Percentiles rank a stretch among this genome's conserved stretches.
phyloP scores from a whole-genome alignment of 2,888 invertebrate genomes.

The Portevinia maculata region DNA sequence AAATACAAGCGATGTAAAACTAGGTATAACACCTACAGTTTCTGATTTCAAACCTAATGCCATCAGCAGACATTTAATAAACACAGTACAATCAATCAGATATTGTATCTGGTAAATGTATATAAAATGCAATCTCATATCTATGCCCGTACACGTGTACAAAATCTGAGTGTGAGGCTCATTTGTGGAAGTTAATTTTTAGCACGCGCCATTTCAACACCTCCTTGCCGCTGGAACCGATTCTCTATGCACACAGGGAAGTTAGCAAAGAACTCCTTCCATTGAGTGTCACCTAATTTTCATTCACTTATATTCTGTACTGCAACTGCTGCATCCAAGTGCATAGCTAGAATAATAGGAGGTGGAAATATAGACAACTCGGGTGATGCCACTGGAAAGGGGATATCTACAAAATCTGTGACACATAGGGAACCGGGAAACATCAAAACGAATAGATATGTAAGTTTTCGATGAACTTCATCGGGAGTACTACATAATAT shows the following conservation, averaged over 20 bases:
- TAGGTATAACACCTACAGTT: slow-evolving; percentile 20
- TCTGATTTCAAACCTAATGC: slow-evolving; percentile 40
- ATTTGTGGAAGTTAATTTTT: slow-evolving; percentile 71
- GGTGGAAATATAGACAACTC: slow-evolving; percentile 31
- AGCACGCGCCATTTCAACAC: slow-evolving; percentile 70
- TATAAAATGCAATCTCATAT: slow-evolving; percentile 8
- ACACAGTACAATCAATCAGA: slow-evolving; percentile 63
- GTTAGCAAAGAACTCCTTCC: slow-evolving; percentile 2
- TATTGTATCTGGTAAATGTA: slow-evolving; percentile 44
- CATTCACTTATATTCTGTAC: slow-evolving; percentile 40
- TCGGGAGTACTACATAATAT: slow-evolving; percentile 44
- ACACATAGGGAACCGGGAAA: slow-evolving; percentile 58
- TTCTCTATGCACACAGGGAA: too few relatives aligned
- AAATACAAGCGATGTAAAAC: background rate
- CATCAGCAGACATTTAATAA: slow-evolving; percentile 46
- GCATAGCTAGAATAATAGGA: slow-evolving; percentile 37
- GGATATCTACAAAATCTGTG: slow-evolving; percentile 66
- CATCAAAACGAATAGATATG: slow-evolving; percentile 34
- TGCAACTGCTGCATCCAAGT: slow-evolving; percentile 34
- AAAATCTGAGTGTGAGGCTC: slow-evolving; percentile 34
- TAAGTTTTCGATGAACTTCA: slow-evolving; percentile 36
- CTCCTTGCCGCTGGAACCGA: slow-evolving; percentile 7
- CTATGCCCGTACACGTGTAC: slow-evolving; percentile 19
- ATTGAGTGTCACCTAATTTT: slow-evolving; percentile 49
- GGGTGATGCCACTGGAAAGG: background rate